Evolutionary conservation across 2,888 invertebrate species (phyloP).

Genomic region (Parnassius mnemosyne): DNA sequence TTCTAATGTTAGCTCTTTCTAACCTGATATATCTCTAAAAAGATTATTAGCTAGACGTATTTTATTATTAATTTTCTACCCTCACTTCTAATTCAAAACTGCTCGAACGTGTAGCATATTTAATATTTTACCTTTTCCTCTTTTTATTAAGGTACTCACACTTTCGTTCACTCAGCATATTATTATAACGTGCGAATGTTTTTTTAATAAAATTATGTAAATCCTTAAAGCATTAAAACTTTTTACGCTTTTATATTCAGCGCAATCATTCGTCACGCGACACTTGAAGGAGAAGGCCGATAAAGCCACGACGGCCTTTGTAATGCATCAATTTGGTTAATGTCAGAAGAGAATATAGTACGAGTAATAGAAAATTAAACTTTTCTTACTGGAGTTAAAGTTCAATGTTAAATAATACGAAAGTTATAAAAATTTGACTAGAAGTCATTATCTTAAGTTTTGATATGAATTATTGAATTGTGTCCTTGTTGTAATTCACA

Average conservation of each 20-base stretch:
- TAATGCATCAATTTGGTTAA: neutral
- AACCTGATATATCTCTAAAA: no score
- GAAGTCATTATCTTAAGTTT: neutral
- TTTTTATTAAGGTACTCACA: no score
- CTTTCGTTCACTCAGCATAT: no score
- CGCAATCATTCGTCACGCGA: neutral
- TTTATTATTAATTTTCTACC: no score
- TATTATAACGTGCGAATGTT: neutral
- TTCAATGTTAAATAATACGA: neutral
- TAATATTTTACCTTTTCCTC: no score
- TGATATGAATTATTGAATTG: neutral
- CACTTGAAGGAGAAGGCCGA: constrained; percentile 1
- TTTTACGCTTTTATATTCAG: neutral
- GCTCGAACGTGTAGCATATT: no score
- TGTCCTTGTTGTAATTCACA: neutral
- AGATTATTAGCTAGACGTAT: no score
- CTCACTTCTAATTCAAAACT: no score
- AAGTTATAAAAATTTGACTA: neutral
- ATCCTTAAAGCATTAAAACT: neutral
- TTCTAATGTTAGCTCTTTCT: no score
- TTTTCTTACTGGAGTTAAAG: neutral
- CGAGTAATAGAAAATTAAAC: neutral
- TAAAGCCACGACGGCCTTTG: neutral
- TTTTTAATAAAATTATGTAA: neutral
- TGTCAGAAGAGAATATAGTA: neutral